Conservation (phyloP, 2,888 invertebrate species). For the Prenolepis imparis region DNA sequence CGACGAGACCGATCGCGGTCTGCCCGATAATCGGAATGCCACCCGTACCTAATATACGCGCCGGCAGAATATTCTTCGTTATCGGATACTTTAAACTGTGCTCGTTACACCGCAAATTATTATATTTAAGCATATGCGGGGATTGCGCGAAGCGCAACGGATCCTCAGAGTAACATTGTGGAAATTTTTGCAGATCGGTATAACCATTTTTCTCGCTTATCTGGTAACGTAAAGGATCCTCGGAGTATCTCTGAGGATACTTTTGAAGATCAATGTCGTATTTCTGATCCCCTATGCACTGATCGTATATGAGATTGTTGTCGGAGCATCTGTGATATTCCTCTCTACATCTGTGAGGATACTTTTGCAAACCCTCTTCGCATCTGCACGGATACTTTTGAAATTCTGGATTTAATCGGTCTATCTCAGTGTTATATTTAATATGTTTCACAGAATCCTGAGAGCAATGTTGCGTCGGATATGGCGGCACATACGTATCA, state of each 20-base stretch:
- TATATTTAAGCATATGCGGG: slow-evolving; percentile 80
- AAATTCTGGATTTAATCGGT: slow-evolving; percentile 72
- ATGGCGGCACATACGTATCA: slow-evolving; percentile 77
- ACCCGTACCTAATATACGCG: slow-evolving; percentile 80
- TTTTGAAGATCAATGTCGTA: slow-evolving; percentile 80
- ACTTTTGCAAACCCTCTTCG: slow-evolving; percentile 83
- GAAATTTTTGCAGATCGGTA: slow-evolving; percentile 82
- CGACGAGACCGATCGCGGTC: slow-evolving; percentile 83
- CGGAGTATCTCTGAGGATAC: slow-evolving; percentile 81
- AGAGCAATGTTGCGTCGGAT: slow-evolving; percentile 76
- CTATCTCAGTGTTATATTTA: slow-evolving; percentile 67
- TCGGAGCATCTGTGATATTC: slow-evolving; percentile 84
- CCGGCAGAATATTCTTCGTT: slow-evolving; percentile 79
- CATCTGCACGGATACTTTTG: slow-evolving; percentile 82
- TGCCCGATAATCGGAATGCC: slow-evolving; percentile 84
- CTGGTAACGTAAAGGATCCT: slow-evolving; percentile 78
- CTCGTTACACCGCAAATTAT: slow-evolving; percentile 81
- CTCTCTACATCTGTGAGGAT: slow-evolving; percentile 84
- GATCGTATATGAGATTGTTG: slow-evolving; percentile 81
- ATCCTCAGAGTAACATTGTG: slow-evolving; percentile 82
- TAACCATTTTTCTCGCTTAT: slow-evolving; percentile 74
- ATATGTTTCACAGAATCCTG: slow-evolving; percentile 78
- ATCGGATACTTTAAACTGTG: slow-evolving; percentile 80
- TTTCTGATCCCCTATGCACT: slow-evolving; percentile 76
- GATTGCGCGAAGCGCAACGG: slow-evolving; percentile 77